Conservation (phyloP, 1,140 invertebrate genomes). For the Sweltsa coloradensis region DNA sequence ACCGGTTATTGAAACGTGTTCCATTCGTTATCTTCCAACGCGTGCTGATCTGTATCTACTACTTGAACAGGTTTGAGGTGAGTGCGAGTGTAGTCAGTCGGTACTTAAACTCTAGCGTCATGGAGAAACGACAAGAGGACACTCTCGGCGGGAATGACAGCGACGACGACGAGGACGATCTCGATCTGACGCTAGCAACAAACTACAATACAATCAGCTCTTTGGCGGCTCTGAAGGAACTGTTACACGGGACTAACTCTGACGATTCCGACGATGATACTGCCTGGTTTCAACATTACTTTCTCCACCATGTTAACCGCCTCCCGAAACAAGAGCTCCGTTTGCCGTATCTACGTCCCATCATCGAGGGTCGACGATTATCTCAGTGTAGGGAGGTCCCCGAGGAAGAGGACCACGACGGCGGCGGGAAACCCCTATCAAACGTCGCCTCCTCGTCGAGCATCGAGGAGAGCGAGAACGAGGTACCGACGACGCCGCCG, state of each 20-base stretch:
- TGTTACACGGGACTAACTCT: conserved; percentile 39
- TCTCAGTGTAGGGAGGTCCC: conserved; percentile 73
- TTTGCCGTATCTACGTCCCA: conserved; percentile 34
- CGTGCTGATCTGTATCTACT: too few species aligned
- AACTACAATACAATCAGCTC: conserved; percentile 56
- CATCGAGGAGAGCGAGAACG: neutral
- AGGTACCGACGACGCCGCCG: neutral
- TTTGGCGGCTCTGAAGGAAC: conserved; percentile 50
- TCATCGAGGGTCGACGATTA: conserved; percentile 49
- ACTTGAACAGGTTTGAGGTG: too few species aligned
- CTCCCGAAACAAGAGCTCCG: conserved; percentile 30
- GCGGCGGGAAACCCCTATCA: conserved; percentile 11
- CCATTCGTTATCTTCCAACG: too few species aligned
- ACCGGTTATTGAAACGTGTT: too few species aligned
- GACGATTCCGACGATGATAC: conserved; percentile 47
- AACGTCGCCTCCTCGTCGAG: neutral
- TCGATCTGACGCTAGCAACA: conserved; percentile 42
- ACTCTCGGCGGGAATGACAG: neutral
- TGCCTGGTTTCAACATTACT: conserved; percentile 58
- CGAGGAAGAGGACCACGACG: conserved; percentile 53
- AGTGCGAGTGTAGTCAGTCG: too few species aligned
- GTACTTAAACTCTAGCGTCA: too few species aligned
- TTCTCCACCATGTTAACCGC: conserved; percentile 54
- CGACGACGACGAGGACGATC: conserved; percentile 25
- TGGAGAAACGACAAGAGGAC: too few species aligned